A percentile compares a stretch with the other conserved stretches of the same genome.
These are phyloP conservation scores for Karalla daura DNA, from an alignment of 2,797 vertebrate species.

Conservation along the genomic window DNA sequence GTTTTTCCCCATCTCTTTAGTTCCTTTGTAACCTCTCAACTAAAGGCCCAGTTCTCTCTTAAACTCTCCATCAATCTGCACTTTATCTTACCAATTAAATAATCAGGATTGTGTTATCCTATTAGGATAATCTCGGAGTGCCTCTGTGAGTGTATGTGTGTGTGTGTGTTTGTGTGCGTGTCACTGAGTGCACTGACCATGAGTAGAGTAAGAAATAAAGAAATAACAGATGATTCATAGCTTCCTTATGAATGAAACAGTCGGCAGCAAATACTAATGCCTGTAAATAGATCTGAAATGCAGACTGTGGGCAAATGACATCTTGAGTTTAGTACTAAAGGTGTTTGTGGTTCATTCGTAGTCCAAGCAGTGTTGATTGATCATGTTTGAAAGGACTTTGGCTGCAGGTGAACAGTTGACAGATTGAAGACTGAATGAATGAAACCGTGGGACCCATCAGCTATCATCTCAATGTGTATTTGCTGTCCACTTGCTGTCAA, in stretches of 20 bases:
- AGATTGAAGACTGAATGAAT: too few species aligned
- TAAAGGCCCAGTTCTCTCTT: constrained; percentile 27
- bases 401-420: too few species aligned
- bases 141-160: constrained; percentile 21
- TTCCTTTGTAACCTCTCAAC: constrained; percentile 6
- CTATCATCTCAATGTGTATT: too few species aligned
- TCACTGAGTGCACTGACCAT: neutral
- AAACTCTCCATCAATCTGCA: constrained; percentile 48
- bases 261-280: too few species aligned
- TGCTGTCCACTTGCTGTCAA: too few species aligned
- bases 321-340: too few species aligned
- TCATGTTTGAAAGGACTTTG: too few species aligned
- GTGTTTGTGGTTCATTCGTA: too few species aligned
- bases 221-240: constrained; percentile 7
- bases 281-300: too few species aligned
- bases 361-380: too few species aligned
- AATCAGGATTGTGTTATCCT: constrained; percentile 75
- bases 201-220: neutral
- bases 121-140: constrained; percentile 68
- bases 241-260: neutral
- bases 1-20: neutral
- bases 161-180: constrained; percentile 4
- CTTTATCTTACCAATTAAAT: constrained; percentile 65
- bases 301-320: too few species aligned
- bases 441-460: too few species aligned